Evolutionary conservation across 2,888 invertebrate species (phyloP).

Genomic region (Opisthograptis luteolata): DNA sequence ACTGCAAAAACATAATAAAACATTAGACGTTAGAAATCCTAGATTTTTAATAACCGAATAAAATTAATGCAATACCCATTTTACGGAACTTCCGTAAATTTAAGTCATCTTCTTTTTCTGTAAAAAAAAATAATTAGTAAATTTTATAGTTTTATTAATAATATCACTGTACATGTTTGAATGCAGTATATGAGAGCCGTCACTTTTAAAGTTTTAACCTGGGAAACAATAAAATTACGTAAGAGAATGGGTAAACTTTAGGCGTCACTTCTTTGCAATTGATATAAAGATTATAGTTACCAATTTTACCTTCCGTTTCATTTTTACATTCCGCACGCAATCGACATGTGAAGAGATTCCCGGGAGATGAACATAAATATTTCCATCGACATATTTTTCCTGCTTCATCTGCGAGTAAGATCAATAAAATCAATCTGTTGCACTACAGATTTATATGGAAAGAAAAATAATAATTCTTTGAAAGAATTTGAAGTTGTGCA

Average conservation of each 20-base stretch:
- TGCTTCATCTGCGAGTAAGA: constrained; percentile 8
- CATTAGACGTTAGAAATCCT: constrained; percentile 3
- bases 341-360: constrained; percentile 52
- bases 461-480: too few relatives aligned
- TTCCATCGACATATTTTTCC: constrained; percentile 54
- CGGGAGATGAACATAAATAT: constrained; percentile 49
- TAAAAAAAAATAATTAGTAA: background rate
- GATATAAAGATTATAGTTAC: background rate
- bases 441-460: too few relatives aligned
- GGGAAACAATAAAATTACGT: too few relatives aligned
- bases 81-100: constrained; percentile 46
- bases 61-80: constrained; percentile 47
- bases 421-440: background rate
- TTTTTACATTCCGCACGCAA: constrained; percentile 46
- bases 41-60: background rate
- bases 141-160: too few relatives aligned
- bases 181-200: too few relatives aligned
- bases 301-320: background rate
- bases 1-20: constrained; percentile 44
- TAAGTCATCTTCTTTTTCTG: constrained; percentile 37
- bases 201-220: too few relatives aligned
- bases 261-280: too few relatives aligned
- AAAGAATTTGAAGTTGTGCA: too few relatives aligned
- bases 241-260: too few relatives aligned
- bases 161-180: too few relatives aligned